A percentile compares a stretch with the other conserved stretches of the same genome.
Evolutionary conservation across 2,113 vertebrate genomes (phyloP).

Genomic region (Emydura subglobosa): DNA sequence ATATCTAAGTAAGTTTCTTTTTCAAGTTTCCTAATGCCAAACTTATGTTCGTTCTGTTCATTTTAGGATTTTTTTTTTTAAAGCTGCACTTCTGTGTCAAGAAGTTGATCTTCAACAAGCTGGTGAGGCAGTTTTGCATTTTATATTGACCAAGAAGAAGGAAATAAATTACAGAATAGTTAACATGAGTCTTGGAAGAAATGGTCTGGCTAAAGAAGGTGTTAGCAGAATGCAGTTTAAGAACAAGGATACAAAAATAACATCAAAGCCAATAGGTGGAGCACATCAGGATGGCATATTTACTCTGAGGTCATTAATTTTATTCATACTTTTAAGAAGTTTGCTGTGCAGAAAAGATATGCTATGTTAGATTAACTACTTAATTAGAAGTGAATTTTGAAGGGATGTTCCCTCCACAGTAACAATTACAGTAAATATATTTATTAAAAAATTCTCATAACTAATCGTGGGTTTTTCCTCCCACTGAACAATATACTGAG

Average conservation of each 20-base stretch:
- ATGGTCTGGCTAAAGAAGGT: not conserved
- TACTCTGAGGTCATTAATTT: not conserved
- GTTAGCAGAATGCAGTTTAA: rapidly evolving
- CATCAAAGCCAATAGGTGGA: not conserved
- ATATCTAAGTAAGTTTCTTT: not conserved
- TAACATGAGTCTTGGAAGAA: not conserved
- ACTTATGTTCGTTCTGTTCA: not conserved
- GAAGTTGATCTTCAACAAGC: not conserved
- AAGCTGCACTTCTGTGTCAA: not conserved
- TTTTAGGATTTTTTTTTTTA: not conserved
- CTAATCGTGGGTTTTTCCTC: rapidly evolving
- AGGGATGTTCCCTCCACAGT: not conserved
- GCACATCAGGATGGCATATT: rapidly evolving
- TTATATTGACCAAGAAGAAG: not conserved
- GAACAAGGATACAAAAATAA: not conserved
- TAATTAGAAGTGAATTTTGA: not conserved
- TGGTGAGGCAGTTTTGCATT: not conserved
- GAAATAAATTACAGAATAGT: not conserved
- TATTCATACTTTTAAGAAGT: not conserved
- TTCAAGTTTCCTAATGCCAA: not conserved
- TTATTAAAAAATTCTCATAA: not conserved
- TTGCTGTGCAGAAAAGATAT: not conserved
- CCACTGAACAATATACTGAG: not conserved
- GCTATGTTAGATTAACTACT: not conserved
- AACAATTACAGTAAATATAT: not conserved